Evolutionary conservation across 2,888 invertebrate species (phyloP).

Genomic region (Tubiluchus corallicola): DNA sequence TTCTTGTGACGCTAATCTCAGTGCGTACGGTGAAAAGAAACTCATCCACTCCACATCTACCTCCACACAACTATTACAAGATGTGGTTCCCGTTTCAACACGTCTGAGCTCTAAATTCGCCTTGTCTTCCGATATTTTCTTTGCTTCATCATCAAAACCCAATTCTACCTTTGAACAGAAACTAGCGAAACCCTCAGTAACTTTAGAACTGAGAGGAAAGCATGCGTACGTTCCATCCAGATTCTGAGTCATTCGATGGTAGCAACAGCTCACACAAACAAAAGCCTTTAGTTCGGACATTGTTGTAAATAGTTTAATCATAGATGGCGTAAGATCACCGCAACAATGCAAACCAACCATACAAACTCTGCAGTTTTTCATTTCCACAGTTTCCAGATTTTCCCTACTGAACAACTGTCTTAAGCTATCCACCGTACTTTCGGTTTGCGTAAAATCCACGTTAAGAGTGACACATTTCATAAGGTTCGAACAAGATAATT

Average conservation of each 20-base stretch:
- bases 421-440: not conserved
- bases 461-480: not conserved
- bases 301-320: slow-evolving; percentile 18
- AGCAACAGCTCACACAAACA: slow-evolving; percentile 25
- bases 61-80: not conserved
- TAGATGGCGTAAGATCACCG: slow-evolving; percentile 25
- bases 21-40: too few relatives aligned
- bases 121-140: too few relatives aligned
- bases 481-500: not conserved
- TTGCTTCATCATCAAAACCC: too few relatives aligned
- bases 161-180: too few relatives aligned
- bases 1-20: slow-evolving; percentile 8
- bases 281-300: slow-evolving; percentile 16
- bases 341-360: slow-evolving; percentile 27
- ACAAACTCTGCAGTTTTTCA: slow-evolving; percentile 15
- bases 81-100: not conserved
- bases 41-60: not conserved
- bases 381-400: too few relatives aligned
- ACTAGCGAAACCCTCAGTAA: too few relatives aligned
- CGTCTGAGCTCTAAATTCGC: too few relatives aligned
- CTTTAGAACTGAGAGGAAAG: slow-evolving; percentile 19
- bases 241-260: slow-evolving; percentile 21
- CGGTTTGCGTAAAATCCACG: not conserved
- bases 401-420: not conserved
- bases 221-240: slow-evolving; percentile 11